Evolutionary conservation across 30 jellyfish, hydroid and myxozoan genomes (phyloP), one percentile per base, ranked within the genome.

Genomic region (Rhopilema esculentum): DNA sequence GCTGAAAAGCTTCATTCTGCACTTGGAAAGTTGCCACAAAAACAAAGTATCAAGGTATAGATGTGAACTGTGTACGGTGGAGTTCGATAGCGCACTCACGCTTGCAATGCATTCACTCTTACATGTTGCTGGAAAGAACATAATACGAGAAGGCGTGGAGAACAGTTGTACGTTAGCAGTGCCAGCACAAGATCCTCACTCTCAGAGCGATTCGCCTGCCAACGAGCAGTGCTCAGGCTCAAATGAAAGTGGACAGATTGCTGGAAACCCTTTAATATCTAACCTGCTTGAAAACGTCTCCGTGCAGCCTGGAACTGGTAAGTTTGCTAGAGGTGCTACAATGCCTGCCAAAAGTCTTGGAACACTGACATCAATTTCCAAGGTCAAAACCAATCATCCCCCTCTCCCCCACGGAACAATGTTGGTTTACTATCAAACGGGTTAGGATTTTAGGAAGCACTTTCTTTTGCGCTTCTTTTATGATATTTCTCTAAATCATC

Each of bases 1-100:
- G 88, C 84, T 85, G 66, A 85, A 85, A 18, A 75, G 77, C 79
- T 85, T 85, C 68, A 75, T 85, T 26, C 31, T 75, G 33, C 94
- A 85, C 49, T 28, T 74, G 85, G 94, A 85, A 26, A 85, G 77
- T 23, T n/a, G 49, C 50, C 94, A 85, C 53, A 49, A 75, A 49
- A 50, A 49, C 1, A 0, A 72, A 16, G 82, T 9, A n/a, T 27
- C 70, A 33, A 48, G 32, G 28, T 74, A 57, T 28, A 40, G 17
- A 15, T 85, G 94, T 40, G 88, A 85, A 31, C 24, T 75, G 21
- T 85, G 94, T 40, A 28, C 48, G n/a, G 15, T 66, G 27, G 87
- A 49, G 26, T 85, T 73, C 49, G 70, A 66, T 27, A 28, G 70
- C 66, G 33, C 94, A 8, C 30, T 85, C 21, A 65, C 32, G 16